Evolutionary conservation across 1,140 invertebrate species (phyloP), one percentile per base, ranked within the genome.

Genomic region (Helicorthomorpha holstii): DNA sequence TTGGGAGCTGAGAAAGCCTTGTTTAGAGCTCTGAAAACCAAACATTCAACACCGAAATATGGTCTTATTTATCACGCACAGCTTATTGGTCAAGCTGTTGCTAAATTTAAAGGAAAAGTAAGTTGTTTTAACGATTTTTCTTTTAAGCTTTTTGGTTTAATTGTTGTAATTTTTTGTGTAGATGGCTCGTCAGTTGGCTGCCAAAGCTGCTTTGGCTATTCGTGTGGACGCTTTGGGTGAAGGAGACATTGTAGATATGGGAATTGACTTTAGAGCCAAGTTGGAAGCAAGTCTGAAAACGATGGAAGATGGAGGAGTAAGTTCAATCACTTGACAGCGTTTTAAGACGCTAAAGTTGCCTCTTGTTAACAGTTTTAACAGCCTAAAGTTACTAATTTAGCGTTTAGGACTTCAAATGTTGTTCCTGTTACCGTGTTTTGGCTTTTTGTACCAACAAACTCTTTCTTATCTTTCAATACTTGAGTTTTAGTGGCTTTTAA

Each of bases 11-110:
- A 99, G 63, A 99, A 99, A 64, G 95, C 95, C 2, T 67, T 98
- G 0, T 99, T 99, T 68, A 72, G 93, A 59, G 94, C 95, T 0
- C 71, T 98, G 22, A 98, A 98, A 69, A 89, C 90, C 0, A 95
- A 93, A 62, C 89, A 92, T 61, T 90, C 98, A 61, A 99, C 96
- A 0, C 96, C 95, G 0, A 99, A 99, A 66, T 99, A 98, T 70
- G 96, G 96, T 75, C 72, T 99, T 2, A 95, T 99, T 56, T 99
- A 96, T 65, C 94, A 99, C 66, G 85, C 95, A 0, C 82, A 89
- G 58, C 66, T 98, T 4, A 82, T 99, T 26, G 89, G 87, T 2
- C 85, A 93, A 64, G 77, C 82, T 2, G 84, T 79, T 57, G 75
- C 78, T 0, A 90, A 88, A 64, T 81, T 90, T 54, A 98, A 98